Percentiles rank a stretch among this genome's conserved stretches.
phyloP scores from a whole-genome alignment of 1,140 invertebrate genomes.

The Amyelois transitella region DNA sequence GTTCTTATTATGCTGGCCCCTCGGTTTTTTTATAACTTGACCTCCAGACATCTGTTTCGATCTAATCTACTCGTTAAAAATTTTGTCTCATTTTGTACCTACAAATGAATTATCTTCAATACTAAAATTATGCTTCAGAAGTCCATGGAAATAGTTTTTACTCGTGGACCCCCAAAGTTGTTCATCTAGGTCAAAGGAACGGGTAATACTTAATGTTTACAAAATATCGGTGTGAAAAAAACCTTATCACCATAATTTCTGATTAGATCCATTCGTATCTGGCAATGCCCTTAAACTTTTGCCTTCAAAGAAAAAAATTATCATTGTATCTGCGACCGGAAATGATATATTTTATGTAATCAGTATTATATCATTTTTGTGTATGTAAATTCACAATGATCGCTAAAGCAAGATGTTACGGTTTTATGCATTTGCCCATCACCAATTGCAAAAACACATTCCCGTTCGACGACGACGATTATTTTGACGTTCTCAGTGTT shows the following conservation, averaged over 20 bases:
- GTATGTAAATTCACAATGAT: no score
- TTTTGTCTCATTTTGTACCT: background rate
- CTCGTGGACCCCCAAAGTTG: no score
- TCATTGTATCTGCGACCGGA: conserved; percentile 26
- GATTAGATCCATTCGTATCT: conserved; percentile 56
- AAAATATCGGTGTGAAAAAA: conserved; percentile 38
- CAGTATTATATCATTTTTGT: background rate
- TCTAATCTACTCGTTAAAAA: background rate
- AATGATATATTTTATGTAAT: conserved; percentile 6
- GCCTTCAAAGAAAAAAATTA: conserved; percentile 35
- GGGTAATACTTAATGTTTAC: no score
- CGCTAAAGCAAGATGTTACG: no score
- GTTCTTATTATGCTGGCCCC: background rate
- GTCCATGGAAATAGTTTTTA: background rate
- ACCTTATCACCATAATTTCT: conserved; percentile 34
- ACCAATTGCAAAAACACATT: conserved; percentile 16
- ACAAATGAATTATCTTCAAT: background rate
- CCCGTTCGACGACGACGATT: no score
- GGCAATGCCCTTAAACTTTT: conserved; percentile 54
- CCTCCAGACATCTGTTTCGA: background rate
- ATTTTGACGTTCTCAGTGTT: no score
- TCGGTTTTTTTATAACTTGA: background rate
- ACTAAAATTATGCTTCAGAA: background rate
- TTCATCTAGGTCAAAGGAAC: no score
- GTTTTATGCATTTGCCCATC: background rate